phyloP scores from a whole-genome alignment of 2,113 vertebrate genomes.

The Ivindomyrus marchei region DNA sequence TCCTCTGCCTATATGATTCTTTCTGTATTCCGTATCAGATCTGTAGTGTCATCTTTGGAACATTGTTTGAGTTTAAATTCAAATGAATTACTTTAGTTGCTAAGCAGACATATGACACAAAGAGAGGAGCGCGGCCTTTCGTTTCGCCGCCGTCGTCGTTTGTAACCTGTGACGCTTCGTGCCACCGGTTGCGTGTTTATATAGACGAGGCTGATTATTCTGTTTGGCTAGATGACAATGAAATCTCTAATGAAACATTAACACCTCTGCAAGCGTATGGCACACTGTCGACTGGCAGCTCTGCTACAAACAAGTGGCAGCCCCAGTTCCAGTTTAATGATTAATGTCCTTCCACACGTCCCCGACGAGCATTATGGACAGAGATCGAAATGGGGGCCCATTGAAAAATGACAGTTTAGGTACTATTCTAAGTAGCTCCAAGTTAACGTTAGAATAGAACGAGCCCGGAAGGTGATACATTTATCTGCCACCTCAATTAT shows the following conservation, averaged over 20 bases:
- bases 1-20: background rate
- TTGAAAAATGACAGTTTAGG: background rate
- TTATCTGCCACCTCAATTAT: background rate
- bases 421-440: background rate
- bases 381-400: background rate
- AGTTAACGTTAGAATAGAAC: background rate
- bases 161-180: conserved; percentile 13
- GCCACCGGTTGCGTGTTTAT: background rate
- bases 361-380: background rate
- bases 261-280: background rate
- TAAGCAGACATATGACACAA: background rate
- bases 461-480: conserved; percentile 1
- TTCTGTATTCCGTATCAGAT: background rate
- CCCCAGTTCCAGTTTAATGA: background rate
- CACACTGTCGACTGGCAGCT: background rate
- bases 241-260: background rate
- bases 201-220: background rate
- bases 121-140: background rate
- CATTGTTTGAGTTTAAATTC: background rate
- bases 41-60: background rate
- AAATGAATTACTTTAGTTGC: background rate
- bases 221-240: background rate
- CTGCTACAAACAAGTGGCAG: background rate
- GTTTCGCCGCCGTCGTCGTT: background rate
- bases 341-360: background rate